Percentiles rank a stretch among this genome's conserved stretches.
Evolutionary conservation across 2,113 vertebrate genomes (phyloP).

Genomic region (Sphyrna mokarran): DNA sequence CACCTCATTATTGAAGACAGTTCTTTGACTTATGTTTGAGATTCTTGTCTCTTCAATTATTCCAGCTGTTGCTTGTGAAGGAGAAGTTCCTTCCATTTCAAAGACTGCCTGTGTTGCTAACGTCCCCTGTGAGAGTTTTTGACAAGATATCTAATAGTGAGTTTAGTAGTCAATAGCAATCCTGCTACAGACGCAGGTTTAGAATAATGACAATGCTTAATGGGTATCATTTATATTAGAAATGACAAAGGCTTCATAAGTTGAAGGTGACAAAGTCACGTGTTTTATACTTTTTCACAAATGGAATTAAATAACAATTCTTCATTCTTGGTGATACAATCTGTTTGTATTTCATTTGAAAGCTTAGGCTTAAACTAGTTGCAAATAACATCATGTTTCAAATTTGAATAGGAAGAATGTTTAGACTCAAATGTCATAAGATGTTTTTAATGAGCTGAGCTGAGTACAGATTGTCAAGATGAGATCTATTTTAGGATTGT

Average conservation of each 20-base stretch:
- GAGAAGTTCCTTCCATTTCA: slow-evolving; percentile 28
- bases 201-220: not conserved
- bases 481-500: slow-evolving; percentile 3
- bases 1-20: slow-evolving; percentile 34
- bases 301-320: not conserved
- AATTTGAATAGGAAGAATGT: slow-evolving; percentile 7
- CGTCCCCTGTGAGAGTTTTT: slow-evolving; percentile 23
- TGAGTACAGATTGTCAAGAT: not conserved
- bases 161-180: slow-evolving; percentile 12
- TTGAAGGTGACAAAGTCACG: not conserved
- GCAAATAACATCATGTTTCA: slow-evolving; percentile 10
- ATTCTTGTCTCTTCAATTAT: slow-evolving; percentile 5
- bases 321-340: not conserved
- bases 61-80: slow-evolving; percentile 5
- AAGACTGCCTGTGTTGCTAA: not conserved
- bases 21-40: not conserved
- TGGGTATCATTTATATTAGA: not conserved
- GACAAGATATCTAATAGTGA: slow-evolving; percentile 24
- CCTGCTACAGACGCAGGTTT: not conserved
- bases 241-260: not conserved
- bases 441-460: slow-evolving; percentile 31
- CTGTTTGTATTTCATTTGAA: not conserved
- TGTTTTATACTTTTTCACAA: slow-evolving; percentile 16
- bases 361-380: not conserved
- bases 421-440: slow-evolving; percentile 1